A percentile compares a stretch with the other conserved stretches of the same genome.
These are phyloP conservation scores for Catharus minimus DNA, from an alignment of 2,113 vertebrate species.

Conservation along the genomic window DNA sequence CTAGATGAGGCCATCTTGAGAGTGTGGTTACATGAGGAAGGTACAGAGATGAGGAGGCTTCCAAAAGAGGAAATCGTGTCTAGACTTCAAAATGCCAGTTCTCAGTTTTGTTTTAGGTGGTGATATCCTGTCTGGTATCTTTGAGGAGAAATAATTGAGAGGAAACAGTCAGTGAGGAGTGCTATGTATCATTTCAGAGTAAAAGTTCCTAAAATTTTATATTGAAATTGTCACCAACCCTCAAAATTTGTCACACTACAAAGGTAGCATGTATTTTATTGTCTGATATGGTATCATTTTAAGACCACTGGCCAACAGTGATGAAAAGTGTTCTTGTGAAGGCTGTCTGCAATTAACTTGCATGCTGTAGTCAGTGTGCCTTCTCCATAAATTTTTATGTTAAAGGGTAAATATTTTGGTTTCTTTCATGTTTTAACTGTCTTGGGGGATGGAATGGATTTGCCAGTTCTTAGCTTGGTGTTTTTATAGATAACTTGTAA, in stretches of 20 bases:
- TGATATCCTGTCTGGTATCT: conserved; percentile 44
- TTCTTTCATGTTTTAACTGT: background rate
- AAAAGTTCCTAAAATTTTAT: background rate
- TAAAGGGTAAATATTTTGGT: background rate
- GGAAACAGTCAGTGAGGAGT: background rate
- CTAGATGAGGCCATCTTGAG: conserved; percentile 35
- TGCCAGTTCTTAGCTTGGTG: background rate
- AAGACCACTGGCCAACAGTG: background rate
- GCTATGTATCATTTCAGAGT: background rate
- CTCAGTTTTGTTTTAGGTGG: conserved; percentile 58
- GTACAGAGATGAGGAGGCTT: conserved; percentile 60
- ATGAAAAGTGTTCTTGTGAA: background rate
- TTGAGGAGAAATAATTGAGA: conserved; percentile 32
- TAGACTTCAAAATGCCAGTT: conserved; percentile 68
- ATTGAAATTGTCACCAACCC: background rate
- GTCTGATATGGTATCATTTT: background rate
- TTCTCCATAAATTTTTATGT: background rate
- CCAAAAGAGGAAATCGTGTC: conserved; percentile 60
- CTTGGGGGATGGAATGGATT: background rate
- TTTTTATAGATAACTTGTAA: background rate
- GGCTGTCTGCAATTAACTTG: background rate
- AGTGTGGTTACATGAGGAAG: conserved; percentile 46
- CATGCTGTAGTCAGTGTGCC: background rate
- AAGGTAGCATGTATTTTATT: background rate
- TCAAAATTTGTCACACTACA: background rate